A percentile compares a stretch with the other conserved stretches of the same genome.
Conservation (phyloP, 1,140 invertebrate genomes). For the Drosophila arizonae region DNA sequence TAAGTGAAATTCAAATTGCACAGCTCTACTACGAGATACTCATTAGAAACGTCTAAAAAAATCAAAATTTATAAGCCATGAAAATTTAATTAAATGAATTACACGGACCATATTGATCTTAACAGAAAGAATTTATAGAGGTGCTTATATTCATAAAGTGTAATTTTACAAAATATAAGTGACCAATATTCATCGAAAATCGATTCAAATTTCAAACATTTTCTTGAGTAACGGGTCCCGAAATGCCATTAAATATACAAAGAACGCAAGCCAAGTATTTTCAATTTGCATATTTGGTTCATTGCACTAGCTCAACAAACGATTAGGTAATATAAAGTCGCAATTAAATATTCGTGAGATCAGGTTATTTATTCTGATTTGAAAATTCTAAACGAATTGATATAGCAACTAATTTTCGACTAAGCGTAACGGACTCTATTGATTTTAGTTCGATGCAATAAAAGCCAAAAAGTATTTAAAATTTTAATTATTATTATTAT, state of each 20-base stretch:
- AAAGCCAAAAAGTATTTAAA: conserved; percentile 6
- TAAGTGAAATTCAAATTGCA: background rate
- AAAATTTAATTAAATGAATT: too few species aligned
- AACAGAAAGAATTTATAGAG: too few species aligned
- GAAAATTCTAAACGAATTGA: background rate
- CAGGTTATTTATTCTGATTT: background rate
- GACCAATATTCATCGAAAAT: too few species aligned
- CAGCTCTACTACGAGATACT: background rate
- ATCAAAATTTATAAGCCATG: background rate
- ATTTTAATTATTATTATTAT: background rate
- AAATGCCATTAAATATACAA: too few species aligned
- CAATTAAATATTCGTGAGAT: background rate
- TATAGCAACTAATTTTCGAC: background rate
- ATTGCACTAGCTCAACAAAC: background rate
- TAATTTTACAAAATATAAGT: too few species aligned
- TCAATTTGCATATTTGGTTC: background rate
- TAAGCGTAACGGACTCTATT: background rate
- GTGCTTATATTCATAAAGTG: too few species aligned
- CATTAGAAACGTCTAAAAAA: conserved; percentile 3
- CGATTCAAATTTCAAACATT: too few species aligned
- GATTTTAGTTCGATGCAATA: background rate
- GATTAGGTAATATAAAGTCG: background rate
- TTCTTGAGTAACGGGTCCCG: too few species aligned
- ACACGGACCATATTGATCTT: too few species aligned
- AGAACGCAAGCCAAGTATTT: too few species aligned